phyloP scores from a whole-genome alignment of 2,888 invertebrate species.

The Leucoptera coffeella region DNA sequence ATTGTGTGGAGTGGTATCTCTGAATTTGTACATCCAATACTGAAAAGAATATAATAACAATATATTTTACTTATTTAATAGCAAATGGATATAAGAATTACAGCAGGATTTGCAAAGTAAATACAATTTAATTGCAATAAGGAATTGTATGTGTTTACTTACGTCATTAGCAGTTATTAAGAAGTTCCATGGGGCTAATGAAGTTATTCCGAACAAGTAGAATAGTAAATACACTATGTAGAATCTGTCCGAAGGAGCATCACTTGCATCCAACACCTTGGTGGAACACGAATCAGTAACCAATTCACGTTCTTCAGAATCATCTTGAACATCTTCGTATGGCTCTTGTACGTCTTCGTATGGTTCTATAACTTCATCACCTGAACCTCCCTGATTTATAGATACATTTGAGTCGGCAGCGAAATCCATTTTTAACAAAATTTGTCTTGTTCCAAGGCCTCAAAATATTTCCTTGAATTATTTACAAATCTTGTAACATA shows the following conservation, averaged over 20 bases:
- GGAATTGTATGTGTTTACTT: conserved; percentile 17
- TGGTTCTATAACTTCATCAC: too few species aligned
- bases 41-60: conserved; percentile 51
- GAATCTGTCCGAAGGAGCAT: conserved; percentile 55
- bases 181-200: conserved; percentile 92
- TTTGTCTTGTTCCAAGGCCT: too few species aligned
- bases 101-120: too few species aligned
- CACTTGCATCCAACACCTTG: conserved; percentile 23
- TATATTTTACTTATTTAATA: too few species aligned
- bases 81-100: too few species aligned
- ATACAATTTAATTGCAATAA: too few species aligned
- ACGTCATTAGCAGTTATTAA: conserved; percentile 93
- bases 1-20: conserved; percentile 60
- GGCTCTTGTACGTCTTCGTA: conserved; percentile 28
- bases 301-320: conserved; percentile 37
- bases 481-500: too few species aligned
- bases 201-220: conserved; percentile 83
- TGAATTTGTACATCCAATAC: conserved; percentile 96
- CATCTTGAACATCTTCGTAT: conserved; percentile 29
- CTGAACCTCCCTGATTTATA: too few species aligned
- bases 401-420: too few species aligned
- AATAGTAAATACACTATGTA: conserved; percentile 77
- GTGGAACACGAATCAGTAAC: conserved; percentile 38
- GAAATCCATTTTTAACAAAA: too few species aligned
- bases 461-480: too few species aligned